Evolutionary conservation across 1,140 invertebrate genomes (phyloP), one percentile per base, ranked within the genome.

Genomic region (Drosophila nigrodunni): DNA sequence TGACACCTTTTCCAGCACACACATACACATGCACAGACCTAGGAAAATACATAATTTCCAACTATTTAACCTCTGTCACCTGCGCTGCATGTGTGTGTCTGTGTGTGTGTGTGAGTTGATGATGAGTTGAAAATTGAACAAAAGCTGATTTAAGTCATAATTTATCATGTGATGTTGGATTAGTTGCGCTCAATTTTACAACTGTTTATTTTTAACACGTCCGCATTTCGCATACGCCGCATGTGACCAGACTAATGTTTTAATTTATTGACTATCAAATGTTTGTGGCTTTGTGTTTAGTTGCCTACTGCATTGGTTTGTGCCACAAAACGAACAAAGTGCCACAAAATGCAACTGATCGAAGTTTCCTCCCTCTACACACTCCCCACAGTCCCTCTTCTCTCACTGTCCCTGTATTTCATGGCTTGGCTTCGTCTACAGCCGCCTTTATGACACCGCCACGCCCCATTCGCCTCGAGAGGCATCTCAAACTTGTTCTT

Each of bases 91-190:
- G 64, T 52, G 44, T 67, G 55, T 58, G 52, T 15, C 1, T 35
- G 25, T 25, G 25, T 25, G 25, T 3, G 25, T 35, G 49, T 49
- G 61, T 43, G 58, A 44, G 46, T 47, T 80, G 66, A 87, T 80
- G 87, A 83, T 81, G 82, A 87, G 88, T 81, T 87, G 82, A 90
- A 83, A 88, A 87, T 77, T 79, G 69, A 78, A 86, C 76, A 91
- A 91, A 87, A 91, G 89, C 85, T 89, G 85, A 86, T 89, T 91
- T 89, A 91, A 91, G 82, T 91, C 89, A 91, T 91, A 91, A 91
- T 89, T 91, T 91, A 91, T 91, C 85, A 89, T 79, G 64, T 57
- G 77, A 75, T 72, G 65, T 49, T 67, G 65, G 72, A 89, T 89
- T 91, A 88, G 88, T 71, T 83, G 71, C 65, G 85, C 76, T 89